These are phyloP conservation scores for Bovichtus diacanthus DNA, from an alignment of 2,797 vertebrate genomes.

Conservation along the genomic window DNA sequence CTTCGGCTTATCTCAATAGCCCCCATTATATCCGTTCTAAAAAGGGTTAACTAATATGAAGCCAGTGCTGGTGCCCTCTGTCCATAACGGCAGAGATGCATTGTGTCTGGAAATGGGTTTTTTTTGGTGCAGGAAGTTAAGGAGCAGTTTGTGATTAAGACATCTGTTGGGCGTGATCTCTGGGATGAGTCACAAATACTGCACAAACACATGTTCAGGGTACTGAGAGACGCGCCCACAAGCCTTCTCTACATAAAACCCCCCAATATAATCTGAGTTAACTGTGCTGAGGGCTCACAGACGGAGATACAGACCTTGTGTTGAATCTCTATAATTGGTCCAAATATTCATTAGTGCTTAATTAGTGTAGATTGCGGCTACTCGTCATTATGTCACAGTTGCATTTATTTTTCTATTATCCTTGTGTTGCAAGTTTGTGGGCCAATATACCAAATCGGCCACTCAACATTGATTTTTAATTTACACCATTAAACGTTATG, in stretches of 20 bases:
- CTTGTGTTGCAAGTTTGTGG: no score
- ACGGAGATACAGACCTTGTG: neutral
- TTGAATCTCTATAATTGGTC: conserved; percentile 5
- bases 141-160: conserved; percentile 71
- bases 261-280: conserved; percentile 1
- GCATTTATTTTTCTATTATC: no score
- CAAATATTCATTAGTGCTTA: conserved; percentile 3
- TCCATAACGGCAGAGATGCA: conserved; percentile 7
- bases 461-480: no score
- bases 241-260: neutral
- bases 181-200: conserved; percentile 27
- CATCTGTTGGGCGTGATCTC: conserved; percentile 67
- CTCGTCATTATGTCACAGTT: no score
- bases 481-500: no score
- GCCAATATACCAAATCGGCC: no score
- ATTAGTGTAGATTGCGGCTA: no score
- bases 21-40: conserved; percentile 51
- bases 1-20: conserved; percentile 25
- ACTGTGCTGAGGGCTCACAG: conserved; percentile 11
- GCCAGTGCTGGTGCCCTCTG: neutral
- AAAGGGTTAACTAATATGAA: conserved; percentile 46
- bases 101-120: conserved; percentile 54
- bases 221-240: neutral
- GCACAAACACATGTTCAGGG: conserved; percentile 25
- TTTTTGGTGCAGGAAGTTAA: conserved; percentile 24